Evolutionary conservation across 2,113 vertebrate genomes (phyloP), one percentile per base, ranked within the genome.

Genomic region (Trachemys scripta): DNA sequence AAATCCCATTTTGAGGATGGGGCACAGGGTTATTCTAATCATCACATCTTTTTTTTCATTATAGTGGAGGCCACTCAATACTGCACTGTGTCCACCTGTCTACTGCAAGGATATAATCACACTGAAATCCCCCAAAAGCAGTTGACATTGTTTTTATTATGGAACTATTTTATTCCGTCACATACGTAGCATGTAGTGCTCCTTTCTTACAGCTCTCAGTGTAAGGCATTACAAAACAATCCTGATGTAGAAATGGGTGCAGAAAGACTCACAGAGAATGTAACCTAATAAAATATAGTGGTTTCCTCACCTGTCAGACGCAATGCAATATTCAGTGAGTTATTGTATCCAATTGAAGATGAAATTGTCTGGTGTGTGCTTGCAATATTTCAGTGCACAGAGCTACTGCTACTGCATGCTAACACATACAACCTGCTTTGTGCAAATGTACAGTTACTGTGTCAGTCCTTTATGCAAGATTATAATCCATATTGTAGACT

Each of bases 281-380:
- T 93, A 93, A 72, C 29, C 59, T 92, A 89, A 89, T 94, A 89
- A 94, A 95, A 94, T 79, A 53, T 24, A 78, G 92, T 80, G 31
- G 53, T 92, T 97, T 96, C 93, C 93, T 94, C 86, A 94, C 82
- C 90, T 93, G 87, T 87, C 83, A 54, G 92, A 47, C 8, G 22
- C 82, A 92, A 91, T 95, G 96, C 92, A 92, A 16, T 97, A 92
- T 88, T 80, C 85, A 82, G 25, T 89, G 90, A 94, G 79, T 93
- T 96, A 90, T 88, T 89, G 7, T 88, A 11, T 80, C 90, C 53
- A 31, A 24, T 50, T 91, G 53, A 90, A 94, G 94, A 38, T 82
- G 20, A 93, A 97, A 72, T 93, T 75, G 78, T 80, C 82, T 2
- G 6, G 89, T 84, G 85, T 47, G 13, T 89, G 59, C 65, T 62